These are phyloP conservation scores for Solea solea DNA, from an alignment of 2,113 vertebrate species.

Conservation along the genomic window DNA sequence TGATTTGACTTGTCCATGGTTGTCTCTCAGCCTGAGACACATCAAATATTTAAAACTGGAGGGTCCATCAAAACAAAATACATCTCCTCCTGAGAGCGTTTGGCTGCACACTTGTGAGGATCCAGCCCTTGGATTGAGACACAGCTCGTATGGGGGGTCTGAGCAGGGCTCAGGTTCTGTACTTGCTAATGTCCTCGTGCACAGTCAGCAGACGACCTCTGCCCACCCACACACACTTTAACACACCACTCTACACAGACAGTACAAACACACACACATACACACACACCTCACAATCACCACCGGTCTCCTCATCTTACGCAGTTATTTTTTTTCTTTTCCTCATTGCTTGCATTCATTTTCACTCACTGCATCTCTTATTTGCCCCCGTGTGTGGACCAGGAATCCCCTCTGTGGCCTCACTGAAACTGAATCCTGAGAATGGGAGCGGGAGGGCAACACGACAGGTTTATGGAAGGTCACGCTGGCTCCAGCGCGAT, in stretches of 20 bases:
- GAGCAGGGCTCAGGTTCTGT: conserved; percentile 50
- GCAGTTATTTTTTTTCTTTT: conserved; percentile 25
- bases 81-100: too few relatives aligned
- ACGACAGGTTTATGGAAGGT: conserved; percentile 54
- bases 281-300: conserved; percentile 10
- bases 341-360: conserved; percentile 46
- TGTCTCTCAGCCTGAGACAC: too few relatives aligned
- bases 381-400: conserved; percentile 48
- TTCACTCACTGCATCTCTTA: conserved; percentile 48
- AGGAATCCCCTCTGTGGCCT: conserved; percentile 50
- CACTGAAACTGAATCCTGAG: conserved; percentile 67
- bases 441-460: conserved; percentile 18
- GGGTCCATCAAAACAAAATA: too few relatives aligned
- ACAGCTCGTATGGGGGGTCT: conserved; percentile 48
- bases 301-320: conserved; percentile 17
- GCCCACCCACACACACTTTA: conserved; percentile 14
- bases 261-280: too few relatives aligned
- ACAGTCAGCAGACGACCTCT: conserved; percentile 46
- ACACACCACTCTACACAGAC: conserved; percentile 9
- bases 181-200: conserved; percentile 25
- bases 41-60: too few relatives aligned
- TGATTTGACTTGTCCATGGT: too few relatives aligned
- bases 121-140: too few relatives aligned
- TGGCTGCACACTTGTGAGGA: too few relatives aligned
- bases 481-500: conserved; percentile 21